A percentile compares a stretch with the other conserved stretches of the same genome.
Conservation (phyloP, 2,797 vertebrate species). For the Cossypha caffra region DNA sequence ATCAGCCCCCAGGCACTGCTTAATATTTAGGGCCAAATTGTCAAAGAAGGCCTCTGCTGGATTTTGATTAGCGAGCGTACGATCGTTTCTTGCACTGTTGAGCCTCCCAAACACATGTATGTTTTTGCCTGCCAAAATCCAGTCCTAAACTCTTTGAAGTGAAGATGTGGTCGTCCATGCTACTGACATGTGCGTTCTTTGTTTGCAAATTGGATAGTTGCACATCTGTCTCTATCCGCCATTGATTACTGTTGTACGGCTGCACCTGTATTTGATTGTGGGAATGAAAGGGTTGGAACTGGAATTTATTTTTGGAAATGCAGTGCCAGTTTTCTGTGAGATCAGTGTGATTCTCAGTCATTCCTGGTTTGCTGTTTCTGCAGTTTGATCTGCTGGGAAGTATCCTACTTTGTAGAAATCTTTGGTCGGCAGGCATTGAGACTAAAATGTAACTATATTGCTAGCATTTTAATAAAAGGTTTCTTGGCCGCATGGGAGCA, state of each 20-base stretch:
- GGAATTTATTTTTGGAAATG: slow-evolving; percentile 30
- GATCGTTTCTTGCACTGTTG: slow-evolving; percentile 10
- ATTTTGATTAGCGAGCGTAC: slow-evolving; percentile 44
- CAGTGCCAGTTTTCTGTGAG: not conserved
- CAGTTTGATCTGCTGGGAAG: slow-evolving; percentile 15
- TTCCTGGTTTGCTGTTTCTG: not conserved
- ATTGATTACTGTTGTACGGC: not conserved
- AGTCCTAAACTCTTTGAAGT: slow-evolving; percentile 56
- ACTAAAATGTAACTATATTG: not conserved
- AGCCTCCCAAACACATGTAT: slow-evolving; percentile 59
- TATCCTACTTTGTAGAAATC: not conserved
- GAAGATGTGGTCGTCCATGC: slow-evolving; percentile 4
- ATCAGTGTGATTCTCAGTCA: not conserved
- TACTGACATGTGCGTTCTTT: slow-evolving; percentile 30
- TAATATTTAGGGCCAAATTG: slow-evolving; percentile 59
- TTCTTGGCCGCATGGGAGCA: not conserved
- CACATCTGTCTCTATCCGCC: slow-evolving; percentile 43
- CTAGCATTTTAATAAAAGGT: slow-evolving; percentile 1
- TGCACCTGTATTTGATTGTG: slow-evolving; percentile 54
- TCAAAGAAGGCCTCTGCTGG: slow-evolving; percentile 37
- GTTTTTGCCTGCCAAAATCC: slow-evolving; percentile 55
- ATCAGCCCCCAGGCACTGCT: slow-evolving; percentile 72
- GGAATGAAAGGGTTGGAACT: slow-evolving; percentile 7
- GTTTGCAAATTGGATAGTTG: slow-evolving; percentile 35
- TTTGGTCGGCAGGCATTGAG: not conserved